Conservation (phyloP, 1,140 invertebrate species). For the Mactra quadrangularis region DNA sequence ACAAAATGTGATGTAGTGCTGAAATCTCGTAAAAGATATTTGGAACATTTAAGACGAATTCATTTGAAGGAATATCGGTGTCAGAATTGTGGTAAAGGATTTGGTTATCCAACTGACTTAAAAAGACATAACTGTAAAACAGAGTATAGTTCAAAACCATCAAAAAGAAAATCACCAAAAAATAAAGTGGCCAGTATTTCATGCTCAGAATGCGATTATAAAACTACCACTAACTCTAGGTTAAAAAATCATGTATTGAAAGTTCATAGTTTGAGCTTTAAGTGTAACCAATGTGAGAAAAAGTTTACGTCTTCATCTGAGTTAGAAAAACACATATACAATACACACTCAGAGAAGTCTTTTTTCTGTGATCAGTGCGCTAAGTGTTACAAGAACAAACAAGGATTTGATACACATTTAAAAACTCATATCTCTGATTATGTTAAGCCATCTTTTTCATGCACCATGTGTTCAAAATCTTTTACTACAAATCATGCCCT, state of each 20-base stretch:
- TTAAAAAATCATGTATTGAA: constrained; percentile 7
- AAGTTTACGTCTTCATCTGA: constrained; percentile 70
- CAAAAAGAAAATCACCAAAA: not conserved
- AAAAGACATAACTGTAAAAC: constrained; percentile 30
- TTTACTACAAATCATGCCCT: constrained; percentile 75
- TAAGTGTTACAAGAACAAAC: constrained; percentile 68
- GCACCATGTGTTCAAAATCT: constrained; percentile 73
- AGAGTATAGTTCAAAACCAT: no score
- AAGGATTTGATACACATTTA: constrained; percentile 66
- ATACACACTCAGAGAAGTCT: constrained; percentile 61
- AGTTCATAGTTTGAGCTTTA: constrained; percentile 18
- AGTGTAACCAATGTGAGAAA: constrained; percentile 70
- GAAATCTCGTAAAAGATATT: constrained; percentile 47
- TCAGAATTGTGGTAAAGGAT: constrained; percentile 38
- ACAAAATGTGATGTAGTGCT: constrained; percentile 37
- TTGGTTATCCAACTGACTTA: constrained; percentile 57
- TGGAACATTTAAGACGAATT: constrained; percentile 36
- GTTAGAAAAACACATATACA: constrained; percentile 64
- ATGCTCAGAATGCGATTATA: constrained; percentile 50
- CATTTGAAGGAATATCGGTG: constrained; percentile 50
- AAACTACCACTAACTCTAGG: not conserved
- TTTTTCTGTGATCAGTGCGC: constrained; percentile 73
- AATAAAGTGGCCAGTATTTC: not conserved
- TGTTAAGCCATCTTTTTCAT: constrained; percentile 68
- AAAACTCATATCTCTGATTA: constrained; percentile 68